Evolutionary conservation across 2,113 vertebrate genomes (phyloP), one percentile per base, ranked within the genome.

Genomic region (Ictidomys tridecemlineatus): DNA sequence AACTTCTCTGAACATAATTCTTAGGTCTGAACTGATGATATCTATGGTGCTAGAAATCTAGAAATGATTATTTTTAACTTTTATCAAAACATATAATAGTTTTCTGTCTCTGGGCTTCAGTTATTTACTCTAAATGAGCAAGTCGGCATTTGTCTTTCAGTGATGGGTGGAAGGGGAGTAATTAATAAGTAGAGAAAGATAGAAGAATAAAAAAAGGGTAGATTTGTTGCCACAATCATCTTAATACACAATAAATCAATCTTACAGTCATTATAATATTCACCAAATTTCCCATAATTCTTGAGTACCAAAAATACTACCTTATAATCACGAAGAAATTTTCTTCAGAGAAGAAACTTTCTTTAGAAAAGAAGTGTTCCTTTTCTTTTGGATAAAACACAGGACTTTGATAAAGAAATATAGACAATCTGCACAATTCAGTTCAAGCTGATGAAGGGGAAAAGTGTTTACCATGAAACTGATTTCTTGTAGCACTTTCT

Each of bases 31-130:
- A 51, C 24, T 53, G 11, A 78, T 37, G 32, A 86, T 4, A 26
- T 77, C 69, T 53, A 65, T 16, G 5, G 7, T 37, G 4, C 0
- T 67, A 58, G 9, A 79, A 79, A 2, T 73, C 73, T 70, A 16
- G 32, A 53, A 89, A 69, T n/a, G 5, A 65, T 69, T 91, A 28
- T 34, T 76, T 74, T 76, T 53, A 22, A 30, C 34, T 22, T 72
- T 79, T 78, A 92, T 53, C 67, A 24, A 83, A 18, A 1, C 10
- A 79, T 63, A 88, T 26, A 79, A 30, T 74, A 24, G 10, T 74
- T 77, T 8, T 61, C 56, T 80, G 26, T 93, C 8, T 65, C 89
- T 90, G 79, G 74, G 17, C 61, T 93, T 97, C 28, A 86, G 28
- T 79, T 90, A 87, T 82, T 63, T 45, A 61, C 18, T 18, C 28